A percentile compares a stretch with the other conserved stretches of the same genome.
Evolutionary conservation across 2,888 invertebrate genomes (phyloP).

Genomic region (Cantharis rufa): DNA sequence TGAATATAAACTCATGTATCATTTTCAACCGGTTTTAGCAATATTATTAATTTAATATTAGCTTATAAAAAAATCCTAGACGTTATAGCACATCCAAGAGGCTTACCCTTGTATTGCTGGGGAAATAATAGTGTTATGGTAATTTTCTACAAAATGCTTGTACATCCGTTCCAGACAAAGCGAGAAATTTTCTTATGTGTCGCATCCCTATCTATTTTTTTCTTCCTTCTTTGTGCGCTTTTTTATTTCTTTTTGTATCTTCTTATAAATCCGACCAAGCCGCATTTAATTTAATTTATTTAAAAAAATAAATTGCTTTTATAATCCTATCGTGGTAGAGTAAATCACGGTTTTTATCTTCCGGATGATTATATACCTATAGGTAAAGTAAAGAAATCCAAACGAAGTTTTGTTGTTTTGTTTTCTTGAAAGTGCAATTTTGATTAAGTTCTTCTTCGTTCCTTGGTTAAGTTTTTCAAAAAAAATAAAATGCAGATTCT

Average conservation of each 20-base stretch:
- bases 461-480: no score
- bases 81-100: conserved; percentile 20
- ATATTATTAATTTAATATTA: conserved; percentile 32
- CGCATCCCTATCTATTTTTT: neutral
- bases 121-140: conserved; percentile 18
- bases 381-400: neutral
- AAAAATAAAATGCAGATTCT: no score
- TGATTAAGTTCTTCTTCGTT: neutral
- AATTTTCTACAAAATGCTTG: conserved; percentile 12
- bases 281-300: neutral
- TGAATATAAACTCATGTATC: conserved; percentile 36
- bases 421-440: neutral
- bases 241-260: neutral
- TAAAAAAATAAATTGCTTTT: neutral
- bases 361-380: neutral
- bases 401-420: neutral
- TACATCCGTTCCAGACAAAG: neutral
- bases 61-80: conserved; percentile 6
- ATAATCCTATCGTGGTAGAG: neutral
- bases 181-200: neutral
- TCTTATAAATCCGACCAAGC: neutral
- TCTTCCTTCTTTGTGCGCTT: neutral
- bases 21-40: conserved; percentile 33
- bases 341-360: neutral
- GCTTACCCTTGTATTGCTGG: conserved; percentile 22